phyloP scores from a whole-genome alignment of 2,113 vertebrate species.

The Ptyas mucosa region DNA sequence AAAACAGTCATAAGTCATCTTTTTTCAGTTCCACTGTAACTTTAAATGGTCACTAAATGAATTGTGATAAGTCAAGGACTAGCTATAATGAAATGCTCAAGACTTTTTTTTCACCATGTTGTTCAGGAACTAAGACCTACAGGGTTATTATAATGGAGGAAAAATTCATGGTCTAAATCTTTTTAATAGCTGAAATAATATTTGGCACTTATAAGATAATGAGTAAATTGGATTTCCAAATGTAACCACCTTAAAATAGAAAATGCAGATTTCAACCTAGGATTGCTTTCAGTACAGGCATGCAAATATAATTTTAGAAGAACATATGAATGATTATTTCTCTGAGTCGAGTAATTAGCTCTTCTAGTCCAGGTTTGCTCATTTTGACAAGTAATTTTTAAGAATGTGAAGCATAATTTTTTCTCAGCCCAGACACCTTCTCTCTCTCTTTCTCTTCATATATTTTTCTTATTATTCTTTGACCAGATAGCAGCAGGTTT shows the following conservation, averaged over 20 bases:
- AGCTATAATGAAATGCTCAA: not conserved
- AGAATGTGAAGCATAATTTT: not conserved
- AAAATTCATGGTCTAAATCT: not conserved
- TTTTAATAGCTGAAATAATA: not conserved
- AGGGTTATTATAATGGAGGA: not conserved
- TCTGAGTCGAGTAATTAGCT: not conserved
- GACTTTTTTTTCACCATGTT: not conserved
- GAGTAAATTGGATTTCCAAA: not conserved
- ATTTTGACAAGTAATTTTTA: not conserved
- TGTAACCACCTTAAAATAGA: not conserved
- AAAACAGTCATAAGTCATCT: not conserved
- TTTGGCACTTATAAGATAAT: not conserved
- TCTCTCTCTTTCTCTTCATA: not conserved
- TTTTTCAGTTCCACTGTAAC: not conserved
- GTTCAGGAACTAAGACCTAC: not conserved
- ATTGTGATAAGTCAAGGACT: not conserved
- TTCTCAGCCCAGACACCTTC: not conserved
- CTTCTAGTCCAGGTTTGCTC: not conserved
- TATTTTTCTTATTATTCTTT: constrained; percentile 3
- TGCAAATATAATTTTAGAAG: not conserved
- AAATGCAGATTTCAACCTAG: not conserved
- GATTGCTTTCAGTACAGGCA: not conserved
- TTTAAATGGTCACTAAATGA: not conserved
- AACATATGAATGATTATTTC: not conserved
- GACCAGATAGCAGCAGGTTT: constrained; percentile 33